A percentile compares a stretch with the other conserved stretches of the same genome.
Evolutionary conservation across 2,888 invertebrate genomes (phyloP).

Genomic region (Brenthis hecate): DNA sequence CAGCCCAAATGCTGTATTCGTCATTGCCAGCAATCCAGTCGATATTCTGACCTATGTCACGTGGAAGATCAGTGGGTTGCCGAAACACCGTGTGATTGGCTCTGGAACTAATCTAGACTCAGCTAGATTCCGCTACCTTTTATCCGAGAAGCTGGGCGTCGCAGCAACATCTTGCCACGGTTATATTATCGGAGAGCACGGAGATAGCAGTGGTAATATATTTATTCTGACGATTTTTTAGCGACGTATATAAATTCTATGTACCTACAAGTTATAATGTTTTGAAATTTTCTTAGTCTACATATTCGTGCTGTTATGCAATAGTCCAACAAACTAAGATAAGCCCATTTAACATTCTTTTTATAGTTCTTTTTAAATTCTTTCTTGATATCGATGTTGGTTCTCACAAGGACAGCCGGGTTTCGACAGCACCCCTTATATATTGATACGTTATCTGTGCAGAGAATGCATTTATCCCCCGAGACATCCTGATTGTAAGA

Average conservation of each 20-base stretch:
- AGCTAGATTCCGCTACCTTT: slow-evolving; percentile 93
- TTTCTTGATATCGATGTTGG: too few species aligned
- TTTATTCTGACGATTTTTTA: not conserved
- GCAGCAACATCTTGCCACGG: slow-evolving; percentile 94
- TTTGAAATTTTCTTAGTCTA: too few species aligned
- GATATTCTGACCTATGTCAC: slow-evolving; percentile 96
- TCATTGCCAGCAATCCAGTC: slow-evolving; percentile 96
- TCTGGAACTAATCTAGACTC: slow-evolving; percentile 97
- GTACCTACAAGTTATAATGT: not conserved
- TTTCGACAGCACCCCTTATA: too few species aligned
- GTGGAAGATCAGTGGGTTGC: slow-evolving; percentile 96
- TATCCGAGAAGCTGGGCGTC: slow-evolving; percentile 91
- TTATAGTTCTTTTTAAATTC: too few species aligned
- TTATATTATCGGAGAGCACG: slow-evolving; percentile 97
- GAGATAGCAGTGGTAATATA: slow-evolving; percentile 90
- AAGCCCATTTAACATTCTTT: too few species aligned
- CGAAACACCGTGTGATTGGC: slow-evolving; percentile 93
- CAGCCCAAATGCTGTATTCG: slow-evolving; percentile 92
- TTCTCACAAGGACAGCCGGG: too few species aligned
- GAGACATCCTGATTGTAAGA: too few species aligned
- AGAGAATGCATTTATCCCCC: too few species aligned
- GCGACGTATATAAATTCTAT: too few species aligned
- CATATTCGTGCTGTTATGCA: too few species aligned
- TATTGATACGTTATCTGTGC: too few species aligned
- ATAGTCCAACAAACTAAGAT: too few species aligned